Evolutionary conservation across 2,888 invertebrate genomes (phyloP).

Genomic region (Dusona sp.): DNA sequence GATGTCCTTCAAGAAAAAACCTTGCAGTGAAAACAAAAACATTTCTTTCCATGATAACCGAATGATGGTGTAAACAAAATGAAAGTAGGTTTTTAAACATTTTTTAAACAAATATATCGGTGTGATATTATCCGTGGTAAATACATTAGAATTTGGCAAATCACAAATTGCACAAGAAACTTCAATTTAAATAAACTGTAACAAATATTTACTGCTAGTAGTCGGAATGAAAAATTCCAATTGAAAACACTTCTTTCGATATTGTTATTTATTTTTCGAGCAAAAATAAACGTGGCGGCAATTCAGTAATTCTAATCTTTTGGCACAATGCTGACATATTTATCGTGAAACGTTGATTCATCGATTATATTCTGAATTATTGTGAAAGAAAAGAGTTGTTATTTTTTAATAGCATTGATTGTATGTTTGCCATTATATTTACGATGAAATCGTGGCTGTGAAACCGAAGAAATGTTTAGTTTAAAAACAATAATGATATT

Average conservation of each 20-base stretch:
- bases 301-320: not conserved
- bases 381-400: not conserved
- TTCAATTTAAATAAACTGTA: too few species aligned
- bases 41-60: too few species aligned
- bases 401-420: not conserved
- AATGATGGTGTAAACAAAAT: too few species aligned
- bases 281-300: not conserved
- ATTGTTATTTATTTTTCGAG: too few species aligned
- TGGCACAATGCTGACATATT: not conserved
- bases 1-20: too few species aligned
- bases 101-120: too few species aligned
- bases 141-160: too few species aligned
- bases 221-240: not conserved
- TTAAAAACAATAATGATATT: slow-evolving; percentile 19
- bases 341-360: not conserved
- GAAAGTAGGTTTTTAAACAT: too few species aligned
- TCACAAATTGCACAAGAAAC: too few species aligned
- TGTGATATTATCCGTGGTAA: too few species aligned
- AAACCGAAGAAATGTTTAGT: not conserved
- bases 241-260: too few species aligned
- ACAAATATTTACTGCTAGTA: not conserved
- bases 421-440: not conserved
- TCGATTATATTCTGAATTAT: not conserved
- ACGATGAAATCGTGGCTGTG: not conserved
- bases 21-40: too few species aligned